These are phyloP conservation scores for Clusia tigrina DNA, from an alignment of 2,888 invertebrate genomes.

Conservation along the genomic window DNA sequence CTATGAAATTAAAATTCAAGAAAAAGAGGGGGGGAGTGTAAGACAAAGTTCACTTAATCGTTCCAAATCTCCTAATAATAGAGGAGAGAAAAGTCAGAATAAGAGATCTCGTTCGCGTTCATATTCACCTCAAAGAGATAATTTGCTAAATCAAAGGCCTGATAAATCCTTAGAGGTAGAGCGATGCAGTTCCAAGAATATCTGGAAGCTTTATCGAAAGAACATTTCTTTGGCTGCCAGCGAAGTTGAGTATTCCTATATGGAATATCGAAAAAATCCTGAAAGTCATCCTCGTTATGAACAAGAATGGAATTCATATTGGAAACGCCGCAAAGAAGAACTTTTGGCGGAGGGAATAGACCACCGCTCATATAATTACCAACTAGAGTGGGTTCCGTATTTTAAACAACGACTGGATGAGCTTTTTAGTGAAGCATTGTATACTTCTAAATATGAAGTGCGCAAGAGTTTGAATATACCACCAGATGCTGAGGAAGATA, in stretches of 20 bases:
- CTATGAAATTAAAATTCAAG: conserved; percentile 24
- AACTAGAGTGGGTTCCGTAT: conserved; percentile 83
- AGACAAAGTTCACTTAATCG: neutral
- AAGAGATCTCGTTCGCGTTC: conserved; percentile 31
- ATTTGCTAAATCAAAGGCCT: neutral
- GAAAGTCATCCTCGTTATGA: conserved; percentile 84
- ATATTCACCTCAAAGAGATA: conserved; percentile 1
- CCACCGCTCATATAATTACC: conserved; percentile 78
- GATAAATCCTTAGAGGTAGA: neutral
- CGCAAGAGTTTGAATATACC: conserved; percentile 34
- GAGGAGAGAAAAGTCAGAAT: neutral
- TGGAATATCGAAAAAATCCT: conserved; percentile 70
- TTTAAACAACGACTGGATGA: conserved; percentile 82
- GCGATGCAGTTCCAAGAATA: conserved; percentile 12
- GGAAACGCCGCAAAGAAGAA: conserved; percentile 79
- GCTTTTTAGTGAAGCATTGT: conserved; percentile 74
- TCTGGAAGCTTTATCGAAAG: conserved; percentile 38
- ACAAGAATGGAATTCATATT: conserved; percentile 85
- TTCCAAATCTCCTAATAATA: conserved; percentile 17
- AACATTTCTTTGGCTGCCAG: conserved; percentile 29
- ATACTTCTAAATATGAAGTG: conserved; percentile 44
- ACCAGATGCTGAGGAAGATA: conserved; percentile 32
- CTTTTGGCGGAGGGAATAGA: conserved; percentile 65
- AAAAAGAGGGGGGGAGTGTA: conserved; percentile 17
- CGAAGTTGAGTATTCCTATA: conserved; percentile 67